Evolutionary conservation across 2,797 vertebrate genomes (phyloP).

Genomic region (Sarcophilus harrisii): DNA sequence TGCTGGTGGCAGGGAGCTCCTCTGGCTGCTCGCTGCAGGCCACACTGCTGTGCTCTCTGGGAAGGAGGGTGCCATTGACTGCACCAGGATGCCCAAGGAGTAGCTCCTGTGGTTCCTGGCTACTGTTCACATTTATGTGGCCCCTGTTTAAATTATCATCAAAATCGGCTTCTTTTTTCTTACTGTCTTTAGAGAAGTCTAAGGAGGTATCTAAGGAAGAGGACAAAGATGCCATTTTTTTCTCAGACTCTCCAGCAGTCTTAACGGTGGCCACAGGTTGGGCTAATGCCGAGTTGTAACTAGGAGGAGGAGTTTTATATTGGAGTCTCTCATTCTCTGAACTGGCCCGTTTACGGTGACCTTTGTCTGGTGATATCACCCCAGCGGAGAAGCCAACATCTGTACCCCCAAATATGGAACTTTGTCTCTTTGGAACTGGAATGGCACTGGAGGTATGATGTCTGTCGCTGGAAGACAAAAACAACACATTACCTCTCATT

Average conservation of each 20-base stretch:
- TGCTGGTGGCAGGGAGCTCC: slow-evolving; percentile 27
- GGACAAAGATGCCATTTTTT: slow-evolving; percentile 78
- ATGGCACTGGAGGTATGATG: slow-evolving; percentile 93
- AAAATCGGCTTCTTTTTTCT: slow-evolving; percentile 78
- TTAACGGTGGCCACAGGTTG: slow-evolving; percentile 80
- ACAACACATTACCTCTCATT: slow-evolving; percentile 53
- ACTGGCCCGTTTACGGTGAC: slow-evolving; percentile 90
- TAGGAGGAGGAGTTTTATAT: slow-evolving; percentile 88
- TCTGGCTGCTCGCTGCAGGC: slow-evolving; percentile 43
- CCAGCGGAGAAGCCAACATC: slow-evolving; percentile 86
- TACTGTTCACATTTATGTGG: slow-evolving; percentile 31
- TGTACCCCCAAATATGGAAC: slow-evolving; percentile 85
- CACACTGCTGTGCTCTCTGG: slow-evolving; percentile 80
- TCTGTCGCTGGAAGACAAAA: slow-evolving; percentile 88
- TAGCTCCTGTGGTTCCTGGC: slow-evolving; percentile 66
- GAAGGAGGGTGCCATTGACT: slow-evolving; percentile 84
- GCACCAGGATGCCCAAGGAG: slow-evolving; percentile 80
- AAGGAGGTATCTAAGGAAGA: slow-evolving; percentile 89
- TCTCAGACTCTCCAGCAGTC: slow-evolving; percentile 68
- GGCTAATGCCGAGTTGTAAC: slow-evolving; percentile 85
- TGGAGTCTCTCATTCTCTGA: slow-evolving; percentile 91
- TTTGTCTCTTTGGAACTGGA: slow-evolving; percentile 93
- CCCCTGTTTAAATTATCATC: slow-evolving; percentile 74
- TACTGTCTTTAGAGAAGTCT: slow-evolving; percentile 84
- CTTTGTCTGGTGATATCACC: slow-evolving; percentile 91